Base-by-base conservation (phyloP, 2,888 invertebrate genomes). In the Cheiracanthium punctorium region DNA sequence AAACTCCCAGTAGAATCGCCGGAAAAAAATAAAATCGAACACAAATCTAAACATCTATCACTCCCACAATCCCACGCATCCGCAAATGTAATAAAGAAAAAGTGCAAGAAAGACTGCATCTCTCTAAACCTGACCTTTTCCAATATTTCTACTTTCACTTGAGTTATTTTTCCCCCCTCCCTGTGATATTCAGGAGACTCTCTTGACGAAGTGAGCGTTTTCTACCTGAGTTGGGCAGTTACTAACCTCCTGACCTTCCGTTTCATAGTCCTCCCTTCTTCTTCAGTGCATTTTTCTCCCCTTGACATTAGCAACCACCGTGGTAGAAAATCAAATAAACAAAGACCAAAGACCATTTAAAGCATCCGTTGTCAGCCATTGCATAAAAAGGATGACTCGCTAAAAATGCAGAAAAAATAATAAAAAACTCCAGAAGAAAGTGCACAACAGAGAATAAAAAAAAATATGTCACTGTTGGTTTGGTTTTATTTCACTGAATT, bases 261-360 rank as follows among this genome's bases (percentile, higher is more conserved):
- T 24, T 20, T 58, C 58, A 5, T 48, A 48, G 24, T 24, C 24
- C 58, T 58, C 24, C 58, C 24, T 58, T 12, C 58, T 24, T 58
- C 4, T 12, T 17, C 43, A 48, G 43, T 48, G 10, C 43, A 17
- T 48, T 48, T 48, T 48, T 48, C 14, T 12, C 14, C 17, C 17
- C 14, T 58, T 24, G 58, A 58, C 58, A 58, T 58, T 24, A 24
- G 2, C 58, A 58, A 24, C 58, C 58, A 58, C 58, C 58, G 58
- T 58, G 58, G 58, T 58, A 58, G 58, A 58, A 58, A 58, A 58
- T 58, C 58, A 58, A 58, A 58, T 58, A 58, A 58, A 58, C 58
- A 58, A 58, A 58, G 58, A 58, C 24, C 20, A 24, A 24, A 58
- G 5, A 8, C 5, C 58, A 24, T 58, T 58, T 58, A 58, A 8